Evolutionary conservation across 2,113 vertebrate species (phyloP).

Genomic region (Dolichallabes microphthalmus): DNA sequence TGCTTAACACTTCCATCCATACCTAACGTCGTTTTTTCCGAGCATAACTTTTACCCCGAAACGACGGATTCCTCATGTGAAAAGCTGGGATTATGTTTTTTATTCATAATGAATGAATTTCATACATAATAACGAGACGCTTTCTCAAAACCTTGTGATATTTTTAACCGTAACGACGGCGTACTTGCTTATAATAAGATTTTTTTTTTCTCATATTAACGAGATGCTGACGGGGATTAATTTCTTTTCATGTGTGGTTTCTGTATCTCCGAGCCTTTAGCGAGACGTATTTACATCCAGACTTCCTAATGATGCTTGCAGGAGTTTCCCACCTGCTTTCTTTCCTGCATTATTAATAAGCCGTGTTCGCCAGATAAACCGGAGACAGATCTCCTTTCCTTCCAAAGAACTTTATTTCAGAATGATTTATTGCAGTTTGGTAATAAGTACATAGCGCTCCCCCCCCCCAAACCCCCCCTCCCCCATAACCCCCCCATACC

Average conservation of each 20-base stretch:
- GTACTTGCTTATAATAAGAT: background rate
- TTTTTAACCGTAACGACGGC: background rate
- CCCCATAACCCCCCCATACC: background rate
- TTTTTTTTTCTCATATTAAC: background rate
- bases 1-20: background rate
- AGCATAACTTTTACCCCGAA: background rate
- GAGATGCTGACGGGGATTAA: background rate
- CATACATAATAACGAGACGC: background rate
- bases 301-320: background rate
- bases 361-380: background rate
- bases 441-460: constrained; percentile 10
- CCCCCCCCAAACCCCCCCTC: background rate
- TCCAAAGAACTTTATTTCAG: constrained; percentile 13
- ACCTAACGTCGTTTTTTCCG: no score
- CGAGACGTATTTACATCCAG: background rate
- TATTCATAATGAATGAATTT: no score
- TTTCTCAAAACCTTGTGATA: background rate
- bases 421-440: constrained; percentile 30
- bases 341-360: constrained; percentile 5
- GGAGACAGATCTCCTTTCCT: background rate
- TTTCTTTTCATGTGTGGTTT: background rate
- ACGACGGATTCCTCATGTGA: background rate
- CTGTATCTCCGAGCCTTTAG: background rate
- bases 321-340: background rate
- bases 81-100: no score